A percentile compares a stretch with the other conserved stretches of the same genome.
Conservation (phyloP, 1,140 invertebrate genomes). For the Drosophila paulistorum region DNA sequence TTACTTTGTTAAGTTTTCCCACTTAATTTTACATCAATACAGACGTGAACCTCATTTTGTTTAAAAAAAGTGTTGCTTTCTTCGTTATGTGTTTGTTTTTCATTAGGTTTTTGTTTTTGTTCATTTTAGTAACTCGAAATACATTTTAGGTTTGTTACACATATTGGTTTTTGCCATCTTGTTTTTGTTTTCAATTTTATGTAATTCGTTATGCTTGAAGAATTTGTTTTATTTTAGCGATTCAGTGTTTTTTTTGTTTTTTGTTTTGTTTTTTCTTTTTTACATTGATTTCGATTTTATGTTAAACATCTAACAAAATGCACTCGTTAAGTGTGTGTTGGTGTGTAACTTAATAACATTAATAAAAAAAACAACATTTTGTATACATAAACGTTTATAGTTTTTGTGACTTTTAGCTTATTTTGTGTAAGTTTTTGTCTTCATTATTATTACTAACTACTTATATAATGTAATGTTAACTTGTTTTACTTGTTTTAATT, state of each 20-base stretch:
- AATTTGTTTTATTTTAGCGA: constrained; percentile 21
- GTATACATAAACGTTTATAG: constrained; percentile 68
- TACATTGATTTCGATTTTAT: constrained; percentile 40
- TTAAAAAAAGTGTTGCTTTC: constrained; percentile 51
- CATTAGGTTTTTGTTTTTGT: constrained; percentile 21
- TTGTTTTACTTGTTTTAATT: constrained; percentile 83
- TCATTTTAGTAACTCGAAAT: constrained; percentile 48
- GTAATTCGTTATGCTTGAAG: constrained; percentile 32
- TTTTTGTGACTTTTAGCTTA: constrained; percentile 52
- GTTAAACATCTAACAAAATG: constrained; percentile 66
- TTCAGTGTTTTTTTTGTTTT: constrained; percentile 21
- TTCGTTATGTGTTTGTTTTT: constrained; percentile 14
- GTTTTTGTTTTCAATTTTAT: constrained; percentile 26
- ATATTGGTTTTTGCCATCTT: constrained; percentile 32
- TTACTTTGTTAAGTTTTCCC: constrained; percentile 25
- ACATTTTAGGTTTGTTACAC: constrained; percentile 38
- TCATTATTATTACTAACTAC: constrained; percentile 81
- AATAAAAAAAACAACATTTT: constrained; percentile 71
- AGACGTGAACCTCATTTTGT: constrained; percentile 45
- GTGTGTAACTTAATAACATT: constrained; percentile 76
- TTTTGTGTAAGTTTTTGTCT: constrained; percentile 60
- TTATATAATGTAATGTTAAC: constrained; percentile 83
- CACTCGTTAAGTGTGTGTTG: constrained; percentile 42
- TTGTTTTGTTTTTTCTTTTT: constrained; percentile 26
- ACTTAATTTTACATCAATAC: constrained; percentile 51